Evolutionary conservation across 2,113 vertebrate species (phyloP).

Genomic region (Sorex araneus): DNA sequence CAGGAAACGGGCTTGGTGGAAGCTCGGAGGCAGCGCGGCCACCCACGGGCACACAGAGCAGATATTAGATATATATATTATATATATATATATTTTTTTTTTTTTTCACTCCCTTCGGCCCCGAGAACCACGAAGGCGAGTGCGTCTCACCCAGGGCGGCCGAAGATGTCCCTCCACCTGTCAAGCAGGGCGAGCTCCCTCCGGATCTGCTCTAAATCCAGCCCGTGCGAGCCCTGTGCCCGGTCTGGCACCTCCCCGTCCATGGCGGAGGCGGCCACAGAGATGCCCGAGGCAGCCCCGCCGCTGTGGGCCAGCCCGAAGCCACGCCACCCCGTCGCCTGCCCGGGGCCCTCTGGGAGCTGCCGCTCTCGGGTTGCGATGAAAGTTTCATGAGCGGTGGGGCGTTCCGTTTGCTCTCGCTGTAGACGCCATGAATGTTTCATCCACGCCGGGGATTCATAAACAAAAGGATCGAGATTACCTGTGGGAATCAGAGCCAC

Average conservation of each 20-base stretch:
- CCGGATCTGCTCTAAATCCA: conserved; percentile 87
- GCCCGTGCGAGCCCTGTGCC: neutral
- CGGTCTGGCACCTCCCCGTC: conserved; percentile 60
- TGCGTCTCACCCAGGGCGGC: conserved; percentile 85
- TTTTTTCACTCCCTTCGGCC: neutral
- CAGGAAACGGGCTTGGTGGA: neutral
- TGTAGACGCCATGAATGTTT: conserved; percentile 78
- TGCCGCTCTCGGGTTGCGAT: neutral
- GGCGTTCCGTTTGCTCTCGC: neutral
- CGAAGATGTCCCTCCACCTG: conserved; percentile 92
- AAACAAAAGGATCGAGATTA: conserved; percentile 63
- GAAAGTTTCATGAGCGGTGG: conserved; percentile 71
- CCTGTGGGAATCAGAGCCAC: conserved; percentile 41
- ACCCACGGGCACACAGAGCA: too few relatives aligned
- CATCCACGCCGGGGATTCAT: conserved; percentile 56
- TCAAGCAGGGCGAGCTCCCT: conserved; percentile 87
- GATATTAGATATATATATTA: too few relatives aligned
- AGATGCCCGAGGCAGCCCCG: neutral
- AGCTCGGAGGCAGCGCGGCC: neutral
- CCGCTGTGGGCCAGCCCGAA: neutral
- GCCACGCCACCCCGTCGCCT: neutral
- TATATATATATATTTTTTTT: too few relatives aligned
- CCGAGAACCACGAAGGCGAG: neutral
- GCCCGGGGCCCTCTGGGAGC: neutral
- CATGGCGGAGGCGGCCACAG: conserved; percentile 61